Evolutionary conservation across 2,888 invertebrate species (phyloP), one percentile per base, ranked within the genome.

Genomic region (Stenchaetothrips biformis): DNA sequence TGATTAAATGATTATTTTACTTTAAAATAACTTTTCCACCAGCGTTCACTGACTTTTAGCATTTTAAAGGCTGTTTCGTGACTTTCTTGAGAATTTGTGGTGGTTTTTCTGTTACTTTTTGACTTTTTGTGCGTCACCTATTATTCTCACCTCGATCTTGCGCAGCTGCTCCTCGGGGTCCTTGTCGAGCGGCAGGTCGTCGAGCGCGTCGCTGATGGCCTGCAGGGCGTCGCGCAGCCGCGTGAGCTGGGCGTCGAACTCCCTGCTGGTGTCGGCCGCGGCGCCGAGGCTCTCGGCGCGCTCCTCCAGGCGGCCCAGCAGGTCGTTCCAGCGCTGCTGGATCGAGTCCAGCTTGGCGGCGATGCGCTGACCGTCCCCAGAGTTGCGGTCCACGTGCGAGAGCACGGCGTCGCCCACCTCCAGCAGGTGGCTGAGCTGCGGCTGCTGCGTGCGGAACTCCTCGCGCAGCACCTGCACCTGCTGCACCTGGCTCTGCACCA

Each of bases 401-500:
- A 97, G 88, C 0, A 96, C 92, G 21, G 92, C 91, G 78, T 92
- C 92, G 0, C 95, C 95, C 53, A 95, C 91, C 83, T 94, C 92
- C 83, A 95, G 92, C 83, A 98, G 89, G 85, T 96, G 95, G 82
- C 94, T 92, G 82, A 98, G 88, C 84, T 96, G 94, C 0, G 97
- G 96, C 85, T 97, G 95, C 86, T 98, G 97, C 0, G 94, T 92
- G 81, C 95, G 91, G 90, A 98, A 95, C 88, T 99, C 98, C 86
- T 98, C 98, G 82, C 97, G 92, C 79, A 99, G 89, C 0, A 98
- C 97, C 90, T 97, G 94, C 3, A 95, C 94, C 90, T 97, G 97
- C 86, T 97, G 96, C 25, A 97, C 95, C 90, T 98, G 98, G 62
- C 95, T 96, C 85, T 96, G 95, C 3, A 98, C 96, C 93, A 98